Evolutionary conservation across 2,888 invertebrate genomes (phyloP).

Genomic region (Notocelia uddmanniana): DNA sequence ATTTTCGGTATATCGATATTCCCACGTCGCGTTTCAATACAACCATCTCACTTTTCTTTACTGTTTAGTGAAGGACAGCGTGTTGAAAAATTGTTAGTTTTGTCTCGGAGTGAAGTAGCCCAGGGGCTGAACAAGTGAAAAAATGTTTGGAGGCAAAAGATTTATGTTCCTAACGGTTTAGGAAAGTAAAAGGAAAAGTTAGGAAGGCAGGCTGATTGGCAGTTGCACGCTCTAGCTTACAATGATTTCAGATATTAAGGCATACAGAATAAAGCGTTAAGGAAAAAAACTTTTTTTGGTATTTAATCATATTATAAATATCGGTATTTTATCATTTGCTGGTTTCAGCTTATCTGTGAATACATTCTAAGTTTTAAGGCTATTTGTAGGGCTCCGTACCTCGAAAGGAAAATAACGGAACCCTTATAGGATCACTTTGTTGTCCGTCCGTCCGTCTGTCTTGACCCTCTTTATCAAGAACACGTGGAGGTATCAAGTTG

Average conservation of each 20-base stretch:
- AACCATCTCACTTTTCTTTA: slow-evolving; percentile 8
- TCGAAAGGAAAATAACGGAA: too few relatives aligned
- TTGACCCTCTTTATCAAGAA: too few relatives aligned
- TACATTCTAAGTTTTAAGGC: too few relatives aligned
- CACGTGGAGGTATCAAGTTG: too few relatives aligned
- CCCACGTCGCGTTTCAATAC: not conserved
- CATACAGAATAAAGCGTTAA: not conserved
- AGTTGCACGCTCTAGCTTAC: slow-evolving; percentile 17
- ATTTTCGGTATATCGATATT: slow-evolving; percentile 20
- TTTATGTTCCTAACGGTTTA: slow-evolving; percentile 44
- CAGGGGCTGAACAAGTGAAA: slow-evolving; percentile 31
- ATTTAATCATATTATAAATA: too few relatives aligned
- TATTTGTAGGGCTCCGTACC: too few relatives aligned
- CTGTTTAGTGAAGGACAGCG: slow-evolving; percentile 23
- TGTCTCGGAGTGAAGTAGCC: not conserved
- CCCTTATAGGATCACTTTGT: too few relatives aligned
- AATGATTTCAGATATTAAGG: not conserved
- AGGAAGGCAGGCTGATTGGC: slow-evolving; percentile 30
- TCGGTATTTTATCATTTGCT: too few relatives aligned
- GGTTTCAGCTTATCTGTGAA: too few relatives aligned
- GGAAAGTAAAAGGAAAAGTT: slow-evolving; percentile 33
- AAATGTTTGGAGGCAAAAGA: slow-evolving; percentile 40
- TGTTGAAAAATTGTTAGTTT: not conserved
- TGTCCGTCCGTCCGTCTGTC: too few relatives aligned
- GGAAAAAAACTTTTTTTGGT: too few relatives aligned